Base-by-base conservation (phyloP, 1,140 invertebrate genomes). In the Lasioglossum albipes region DNA sequence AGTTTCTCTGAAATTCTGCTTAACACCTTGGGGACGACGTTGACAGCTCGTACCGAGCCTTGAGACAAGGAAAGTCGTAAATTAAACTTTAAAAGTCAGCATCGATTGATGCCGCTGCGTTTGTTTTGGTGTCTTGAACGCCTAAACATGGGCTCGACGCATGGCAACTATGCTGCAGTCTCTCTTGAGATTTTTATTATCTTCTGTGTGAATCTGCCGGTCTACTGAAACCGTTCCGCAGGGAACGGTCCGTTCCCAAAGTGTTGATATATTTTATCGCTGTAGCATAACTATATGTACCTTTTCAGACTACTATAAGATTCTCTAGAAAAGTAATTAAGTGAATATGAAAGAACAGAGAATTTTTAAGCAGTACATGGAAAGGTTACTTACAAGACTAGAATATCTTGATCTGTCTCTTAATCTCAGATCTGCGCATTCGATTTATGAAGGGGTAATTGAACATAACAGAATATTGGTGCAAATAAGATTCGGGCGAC, bases 1-100 rank as follows among this genome's bases (percentile, higher is more conserved):
- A 65, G 36, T 67, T 86, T 64, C n/a, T 31, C 59, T 61, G 36
- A 83, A 86, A 76, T 79, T 78, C 54, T n/a, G 57, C 59, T 86
- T 80, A 80, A 36, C 36, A 36, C 36, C 36, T 36, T 36, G 36
- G 36, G 36, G 36, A 36, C 36, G 36, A 36, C 36, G 36, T 36
- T 36, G 36, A 36, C 36, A 36, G 36, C 36, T 36, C 36, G 36
- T 36, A 36, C 36, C 36, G 36, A 36, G 36, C 36, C 36, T 36
- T 36, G 36, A 36, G 36, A 36, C 3, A 36, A 36, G 5, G 36
- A 36, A 36, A 36, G 36, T 36, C 36, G 36, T 3, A 36, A 36
- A 36, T 36, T 36, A 5, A 36, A 36, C 2, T 4, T 36, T 36
- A 36, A 36, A 36, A 36, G 5, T 36, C 36, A 36, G 36, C 5